Conservation (phyloP, 2,113 vertebrate species). For the Plotosus lineatus region DNA sequence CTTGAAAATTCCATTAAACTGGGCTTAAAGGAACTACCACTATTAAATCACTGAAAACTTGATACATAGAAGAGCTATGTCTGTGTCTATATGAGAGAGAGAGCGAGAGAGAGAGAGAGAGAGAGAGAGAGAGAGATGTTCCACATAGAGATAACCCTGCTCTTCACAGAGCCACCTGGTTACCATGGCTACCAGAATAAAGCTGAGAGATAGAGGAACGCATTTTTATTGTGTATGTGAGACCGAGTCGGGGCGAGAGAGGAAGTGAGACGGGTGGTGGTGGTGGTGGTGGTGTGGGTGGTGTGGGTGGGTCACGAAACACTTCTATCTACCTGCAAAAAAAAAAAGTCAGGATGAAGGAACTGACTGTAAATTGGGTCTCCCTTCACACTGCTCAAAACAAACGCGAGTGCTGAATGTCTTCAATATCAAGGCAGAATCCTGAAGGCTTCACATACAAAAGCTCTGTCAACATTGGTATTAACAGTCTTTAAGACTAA, state of each 20-base stretch:
- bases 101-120: neutral
- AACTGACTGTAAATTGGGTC: neutral
- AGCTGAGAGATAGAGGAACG: conserved; percentile 40
- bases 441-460: neutral
- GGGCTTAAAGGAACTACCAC: conserved; percentile 56
- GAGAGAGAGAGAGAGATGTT: conserved; percentile 53
- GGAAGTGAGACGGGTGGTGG: neutral
- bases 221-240: neutral
- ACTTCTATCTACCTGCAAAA: neutral
- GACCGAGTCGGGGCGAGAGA: neutral
- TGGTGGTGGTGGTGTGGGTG: neutral
- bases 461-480: too few species aligned
- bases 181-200: conserved; percentile 68
- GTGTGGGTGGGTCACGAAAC: conserved; percentile 32
- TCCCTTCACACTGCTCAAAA: neutral
- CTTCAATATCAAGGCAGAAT: neutral
- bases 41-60: conserved; percentile 60
- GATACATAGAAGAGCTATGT: neutral
- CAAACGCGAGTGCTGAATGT: neutral
- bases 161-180: conserved; percentile 64
- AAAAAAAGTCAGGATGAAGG: neutral
- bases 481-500: neutral
- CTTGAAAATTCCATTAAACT: conserved; percentile 56
- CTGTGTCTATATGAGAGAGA: neutral
- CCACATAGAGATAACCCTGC: conserved; percentile 20